Evolutionary conservation across 1,140 invertebrate species (phyloP), one percentile per base, ranked within the genome.

Genomic region (Hylaeus volcanicus): DNA sequence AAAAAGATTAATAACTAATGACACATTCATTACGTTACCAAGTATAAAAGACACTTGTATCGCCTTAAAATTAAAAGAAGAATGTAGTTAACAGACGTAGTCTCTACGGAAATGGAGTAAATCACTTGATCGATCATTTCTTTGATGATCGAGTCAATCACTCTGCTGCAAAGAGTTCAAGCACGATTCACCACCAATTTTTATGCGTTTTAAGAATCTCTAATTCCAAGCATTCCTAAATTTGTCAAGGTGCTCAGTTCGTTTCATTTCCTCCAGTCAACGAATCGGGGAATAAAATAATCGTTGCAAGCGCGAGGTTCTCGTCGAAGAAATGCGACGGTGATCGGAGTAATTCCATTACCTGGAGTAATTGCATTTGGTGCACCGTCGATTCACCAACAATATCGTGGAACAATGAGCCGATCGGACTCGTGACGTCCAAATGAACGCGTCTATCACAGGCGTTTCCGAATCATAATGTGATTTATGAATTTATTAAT

Each of bases 401-500:
- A 72, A 79, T 61, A 56, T 37, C n/a, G 63, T 48, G 51, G 51
- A 9, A 51, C 51, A 11, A 51, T 51, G 51, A 6, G 11, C 51
- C 56, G 70, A 53, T 73, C 79, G 73, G 55, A 48, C 56, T 26
- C 26, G 73, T 68, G 76, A 75, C 79, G 68, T 55, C 58, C 43
- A 48, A 69, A 83, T 63, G 75, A 80, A 78, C 65, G 70, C 73
- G 85, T 79, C 69, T 61, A 63, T 86, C 85, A 79, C 58, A 8
- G 45, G 53, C 60, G 74, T 72, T 78, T 71, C 65, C 61, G 65
- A 9, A 51, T 76, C 58, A 70, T 86, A 84, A 87, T 69, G 65
- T 81, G 81, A 83, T 83, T 86, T 86, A 81, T 78, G 74, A 84
- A 82, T 81, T 86, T 86, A 87, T 87, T 77, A 81, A 81, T 86